These are phyloP conservation scores for Schizothorax lantsangensis DNA, from an alignment of 2,797 vertebrate genomes.

Conservation along the genomic window DNA sequence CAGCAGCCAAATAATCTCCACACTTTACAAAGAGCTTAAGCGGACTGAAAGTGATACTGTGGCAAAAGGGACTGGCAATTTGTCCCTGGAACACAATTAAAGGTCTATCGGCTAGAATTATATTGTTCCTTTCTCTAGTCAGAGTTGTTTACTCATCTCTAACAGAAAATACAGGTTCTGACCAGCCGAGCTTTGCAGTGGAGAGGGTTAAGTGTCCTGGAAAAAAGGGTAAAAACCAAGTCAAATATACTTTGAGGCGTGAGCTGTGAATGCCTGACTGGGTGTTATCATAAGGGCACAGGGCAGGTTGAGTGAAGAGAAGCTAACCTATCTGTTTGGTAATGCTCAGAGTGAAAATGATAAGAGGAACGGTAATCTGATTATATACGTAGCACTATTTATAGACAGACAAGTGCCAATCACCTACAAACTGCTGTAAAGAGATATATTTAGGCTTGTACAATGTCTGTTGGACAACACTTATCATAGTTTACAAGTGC, in stretches of 20 bases:
- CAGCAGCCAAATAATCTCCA: neutral
- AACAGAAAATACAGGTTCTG: slow-evolving; percentile 12
- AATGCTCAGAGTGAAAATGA: slow-evolving; percentile 15
- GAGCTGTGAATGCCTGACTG: neutral
- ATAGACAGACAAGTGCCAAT: slow-evolving; percentile 23
- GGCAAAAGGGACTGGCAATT: slow-evolving; percentile 30
- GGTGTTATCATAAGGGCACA: neutral
- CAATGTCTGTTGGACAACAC: neutral
- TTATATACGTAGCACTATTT: slow-evolving; percentile 37
- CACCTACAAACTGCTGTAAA: neutral
- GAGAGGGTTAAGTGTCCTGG: neutral
- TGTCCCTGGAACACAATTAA: slow-evolving; percentile 36
- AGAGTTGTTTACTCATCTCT: slow-evolving; percentile 39
- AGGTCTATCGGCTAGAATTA: slow-evolving; percentile 36
- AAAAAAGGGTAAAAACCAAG: neutral
- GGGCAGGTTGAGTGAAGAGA: neutral
- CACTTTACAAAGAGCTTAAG: slow-evolving; percentile 6
- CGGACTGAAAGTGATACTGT: slow-evolving; percentile 16
- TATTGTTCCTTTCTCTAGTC: slow-evolving; percentile 16
- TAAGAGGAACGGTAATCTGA: slow-evolving; percentile 28
- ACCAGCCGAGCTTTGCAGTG: slow-evolving; percentile 7
- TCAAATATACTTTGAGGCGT: neutral
- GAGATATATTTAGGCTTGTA: neutral
- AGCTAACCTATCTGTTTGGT: neutral
- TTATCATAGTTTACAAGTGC: neutral